Conservation (phyloP, 2,888 invertebrate species). For the Tolmerus cingulatus region DNA sequence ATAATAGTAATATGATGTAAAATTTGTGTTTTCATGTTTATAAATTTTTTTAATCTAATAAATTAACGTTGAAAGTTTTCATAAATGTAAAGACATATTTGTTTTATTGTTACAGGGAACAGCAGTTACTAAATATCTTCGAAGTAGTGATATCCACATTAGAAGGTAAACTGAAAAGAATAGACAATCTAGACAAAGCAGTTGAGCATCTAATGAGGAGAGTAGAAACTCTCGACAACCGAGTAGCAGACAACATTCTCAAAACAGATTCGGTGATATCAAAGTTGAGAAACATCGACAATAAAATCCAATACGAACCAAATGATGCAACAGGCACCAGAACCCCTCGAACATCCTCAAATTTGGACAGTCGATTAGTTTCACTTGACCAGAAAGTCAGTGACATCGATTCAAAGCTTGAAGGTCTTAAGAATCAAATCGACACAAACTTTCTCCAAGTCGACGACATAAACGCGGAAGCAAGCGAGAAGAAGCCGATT, state of each 20-base stretch:
- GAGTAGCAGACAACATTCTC: constrained; percentile 83
- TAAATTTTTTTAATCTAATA: not conserved
- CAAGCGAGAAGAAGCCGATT: constrained; percentile 86
- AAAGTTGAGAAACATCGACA: constrained; percentile 77
- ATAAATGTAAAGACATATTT: not conserved
- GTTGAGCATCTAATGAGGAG: constrained; percentile 86
- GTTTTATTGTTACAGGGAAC: constrained; percentile 69
- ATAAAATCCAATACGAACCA: constrained; percentile 73
- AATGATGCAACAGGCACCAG: constrained; percentile 52
- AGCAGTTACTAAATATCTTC: constrained; percentile 87
- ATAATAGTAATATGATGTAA: too few species aligned
- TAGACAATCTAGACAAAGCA: constrained; percentile 87
- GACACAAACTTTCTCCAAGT: constrained; percentile 82
- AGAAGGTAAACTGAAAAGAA: constrained; percentile 85
- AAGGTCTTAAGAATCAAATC: constrained; percentile 80
- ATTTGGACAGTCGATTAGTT: constrained; percentile 72
- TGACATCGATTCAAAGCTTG: constrained; percentile 81
- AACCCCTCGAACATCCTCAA: constrained; percentile 60
- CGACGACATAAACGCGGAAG: constrained; percentile 86
- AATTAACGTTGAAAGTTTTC: not conserved
- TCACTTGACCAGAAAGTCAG: constrained; percentile 84
- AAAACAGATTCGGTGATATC: constrained; percentile 85
- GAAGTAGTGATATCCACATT: constrained; percentile 89
- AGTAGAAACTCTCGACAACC: constrained; percentile 81
- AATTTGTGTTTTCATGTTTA: too few species aligned